These are phyloP conservation scores for Microtus richardsoni DNA, from an alignment of 2,113 vertebrate species.

Conservation along the genomic window DNA sequence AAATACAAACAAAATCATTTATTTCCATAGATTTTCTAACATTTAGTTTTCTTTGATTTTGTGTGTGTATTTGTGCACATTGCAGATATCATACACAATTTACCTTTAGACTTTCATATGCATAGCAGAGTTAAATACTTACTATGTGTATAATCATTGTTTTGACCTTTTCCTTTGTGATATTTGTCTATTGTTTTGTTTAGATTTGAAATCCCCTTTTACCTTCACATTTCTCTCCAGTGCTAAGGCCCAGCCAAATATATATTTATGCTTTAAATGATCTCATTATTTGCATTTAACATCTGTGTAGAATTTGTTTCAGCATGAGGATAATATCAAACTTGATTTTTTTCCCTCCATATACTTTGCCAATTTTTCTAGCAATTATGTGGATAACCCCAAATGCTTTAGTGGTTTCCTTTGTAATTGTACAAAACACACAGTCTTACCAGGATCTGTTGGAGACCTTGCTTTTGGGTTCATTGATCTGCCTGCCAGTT, in stretches of 20 bases:
- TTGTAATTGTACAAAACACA: conserved; percentile 22
- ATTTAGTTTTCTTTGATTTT: background rate
- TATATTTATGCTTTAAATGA: conserved; percentile 45
- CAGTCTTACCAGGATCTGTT: conserved; percentile 40
- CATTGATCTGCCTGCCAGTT: conserved; percentile 37
- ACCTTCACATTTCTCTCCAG: conserved; percentile 53
- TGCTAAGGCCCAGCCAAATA: background rate
- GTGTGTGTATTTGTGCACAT: background rate
- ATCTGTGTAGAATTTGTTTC: conserved; percentile 51
- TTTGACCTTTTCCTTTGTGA: conserved; percentile 43
- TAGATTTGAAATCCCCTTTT: conserved; percentile 56
- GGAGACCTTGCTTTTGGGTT: conserved; percentile 15
- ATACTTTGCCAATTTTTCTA: conserved; percentile 41
- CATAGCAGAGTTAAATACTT: conserved; percentile 1
- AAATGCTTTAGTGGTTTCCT: conserved; percentile 48
- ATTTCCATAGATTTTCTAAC: background rate
- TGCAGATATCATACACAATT: background rate
- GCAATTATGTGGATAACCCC: conserved; percentile 42
- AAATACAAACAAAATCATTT: background rate
- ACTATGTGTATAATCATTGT: conserved; percentile 9
- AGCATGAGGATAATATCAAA: conserved; percentile 48
- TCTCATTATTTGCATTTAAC: conserved; percentile 58
- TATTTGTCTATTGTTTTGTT: conserved; percentile 51
- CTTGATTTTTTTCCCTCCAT: background rate
- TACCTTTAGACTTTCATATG: background rate